Evolutionary conservation across 2,888 invertebrate species (phyloP), one percentile per base, ranked within the genome.

Genomic region (Chirona hameri): DNA sequence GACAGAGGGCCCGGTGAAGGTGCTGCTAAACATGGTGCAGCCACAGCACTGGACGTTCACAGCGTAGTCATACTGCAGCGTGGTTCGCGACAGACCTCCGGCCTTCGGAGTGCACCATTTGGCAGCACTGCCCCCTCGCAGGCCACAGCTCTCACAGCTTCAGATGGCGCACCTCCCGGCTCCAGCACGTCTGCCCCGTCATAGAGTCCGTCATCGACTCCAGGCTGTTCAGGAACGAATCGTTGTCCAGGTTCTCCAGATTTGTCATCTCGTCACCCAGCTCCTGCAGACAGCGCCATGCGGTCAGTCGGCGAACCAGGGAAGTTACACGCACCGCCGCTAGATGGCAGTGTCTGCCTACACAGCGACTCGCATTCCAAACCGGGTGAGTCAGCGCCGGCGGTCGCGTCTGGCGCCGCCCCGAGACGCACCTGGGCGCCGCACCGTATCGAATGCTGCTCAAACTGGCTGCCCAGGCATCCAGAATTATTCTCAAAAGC

Each of bases 171-270:
- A 95, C 95, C 86, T 93, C 95, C 89, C 95, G 95, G 82, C 95
- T 95, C 95, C 96, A 96, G 88, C 95, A 95, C 89, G 96, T 96
- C 88, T 95, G 95, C 87, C 96, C 95, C 86, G 96, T 95, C 76
- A 76, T 39, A 21, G 76, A 76, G 76, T 76, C 76, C 21, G 76
- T 76, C 95, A 96, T 95, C 85, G 95, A 95, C 89, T 96, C 96
- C 86, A 96, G 89, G 84, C 96, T 96, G 89, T 96, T 96, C 84
- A 96, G 91, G 90, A 96, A 96, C 84, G 96, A 96, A 88, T 96
- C 96, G 88, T 96, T 96, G 90, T 96, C 96, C 89, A 96, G 89
- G 87, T 96, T 96, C 89, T 95, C 95, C 95, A 96, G 95, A 89
- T 96, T 96, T 89, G 76, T 76, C 76, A 76, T 76, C 46, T 76